Percentiles rank a stretch among this genome's conserved stretches.
These are phyloP conservation scores for Hoplodrina ambigua DNA, from an alignment of 2,888 invertebrate species.

Conservation along the genomic window DNA sequence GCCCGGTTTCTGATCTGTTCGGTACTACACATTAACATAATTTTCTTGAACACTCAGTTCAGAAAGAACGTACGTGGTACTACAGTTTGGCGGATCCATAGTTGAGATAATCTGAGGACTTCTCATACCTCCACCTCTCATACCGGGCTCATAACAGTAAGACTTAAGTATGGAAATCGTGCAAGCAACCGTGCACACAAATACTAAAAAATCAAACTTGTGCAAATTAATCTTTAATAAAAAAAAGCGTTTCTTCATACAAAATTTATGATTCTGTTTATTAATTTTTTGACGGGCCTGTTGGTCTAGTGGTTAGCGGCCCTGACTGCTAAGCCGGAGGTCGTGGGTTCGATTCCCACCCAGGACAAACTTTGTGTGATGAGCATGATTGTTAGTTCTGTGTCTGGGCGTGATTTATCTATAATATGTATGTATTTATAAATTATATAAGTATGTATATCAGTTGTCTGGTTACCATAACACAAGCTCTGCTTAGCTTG, in stretches of 20 bases:
- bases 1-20: background rate
- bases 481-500: too few species aligned
- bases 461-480: too few species aligned
- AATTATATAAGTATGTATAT: too few species aligned
- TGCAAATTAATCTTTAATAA: background rate
- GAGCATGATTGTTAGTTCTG: too few species aligned
- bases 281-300: too few species aligned
- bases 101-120: background rate
- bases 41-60: background rate
- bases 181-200: background rate
- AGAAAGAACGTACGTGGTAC: background rate
- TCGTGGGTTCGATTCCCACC: too few species aligned
- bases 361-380: too few species aligned
- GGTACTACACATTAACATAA: background rate
- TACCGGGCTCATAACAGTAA: background rate
- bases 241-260: constrained; percentile 18
- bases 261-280: constrained; percentile 13
- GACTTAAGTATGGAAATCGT: background rate
- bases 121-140: background rate
- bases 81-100: background rate
- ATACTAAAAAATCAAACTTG: constrained; percentile 7
- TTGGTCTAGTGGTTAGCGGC: too few species aligned
- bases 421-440: too few species aligned
- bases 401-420: too few species aligned
- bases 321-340: too few species aligned